These are phyloP conservation scores for Phymastichus coffea DNA, from an alignment of 1,140 invertebrate genomes.

Conservation along the genomic window DNA sequence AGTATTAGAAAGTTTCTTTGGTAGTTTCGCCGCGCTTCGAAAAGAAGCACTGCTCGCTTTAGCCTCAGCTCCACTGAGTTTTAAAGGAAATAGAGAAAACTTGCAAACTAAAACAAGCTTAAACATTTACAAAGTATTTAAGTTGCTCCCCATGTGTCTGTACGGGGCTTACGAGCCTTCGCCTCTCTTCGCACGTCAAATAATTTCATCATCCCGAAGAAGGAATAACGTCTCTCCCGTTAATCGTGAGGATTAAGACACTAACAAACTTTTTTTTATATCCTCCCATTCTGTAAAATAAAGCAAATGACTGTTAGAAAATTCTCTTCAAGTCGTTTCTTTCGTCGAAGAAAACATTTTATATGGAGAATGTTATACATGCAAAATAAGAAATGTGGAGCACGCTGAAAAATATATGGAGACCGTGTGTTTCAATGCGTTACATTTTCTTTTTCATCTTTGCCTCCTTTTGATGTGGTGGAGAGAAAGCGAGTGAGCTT, in stretches of 20 bases:
- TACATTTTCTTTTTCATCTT: not conserved
- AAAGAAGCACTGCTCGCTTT: too few relatives aligned
- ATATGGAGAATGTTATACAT: too few relatives aligned
- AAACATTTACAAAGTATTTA: slow-evolving; percentile 13
- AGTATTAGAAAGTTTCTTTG: not conserved
- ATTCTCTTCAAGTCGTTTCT: too few relatives aligned
- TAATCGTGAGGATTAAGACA: not conserved
- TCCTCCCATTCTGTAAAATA: too few relatives aligned
- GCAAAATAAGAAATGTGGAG: not conserved
- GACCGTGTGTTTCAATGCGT: slow-evolving; percentile 1
- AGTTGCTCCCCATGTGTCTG: not conserved
- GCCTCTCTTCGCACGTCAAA: not conserved
- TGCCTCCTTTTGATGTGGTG: not conserved
- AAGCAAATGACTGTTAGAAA: too few relatives aligned
- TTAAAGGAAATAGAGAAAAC: slow-evolving; percentile 6
- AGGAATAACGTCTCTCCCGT: too few relatives aligned
- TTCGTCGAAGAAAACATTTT: too few relatives aligned
- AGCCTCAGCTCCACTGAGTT: too few relatives aligned
- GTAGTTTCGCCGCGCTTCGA: too few relatives aligned
- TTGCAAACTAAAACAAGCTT: slow-evolving; percentile 4
- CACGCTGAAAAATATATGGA: not conserved
- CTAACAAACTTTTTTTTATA: too few relatives aligned
- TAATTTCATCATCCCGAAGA: not conserved
- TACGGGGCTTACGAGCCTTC: not conserved
- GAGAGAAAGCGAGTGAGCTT: not conserved